Evolutionary conservation across 1,140 invertebrate species (phyloP).

Genomic region (Drosophila fuyamai): DNA sequence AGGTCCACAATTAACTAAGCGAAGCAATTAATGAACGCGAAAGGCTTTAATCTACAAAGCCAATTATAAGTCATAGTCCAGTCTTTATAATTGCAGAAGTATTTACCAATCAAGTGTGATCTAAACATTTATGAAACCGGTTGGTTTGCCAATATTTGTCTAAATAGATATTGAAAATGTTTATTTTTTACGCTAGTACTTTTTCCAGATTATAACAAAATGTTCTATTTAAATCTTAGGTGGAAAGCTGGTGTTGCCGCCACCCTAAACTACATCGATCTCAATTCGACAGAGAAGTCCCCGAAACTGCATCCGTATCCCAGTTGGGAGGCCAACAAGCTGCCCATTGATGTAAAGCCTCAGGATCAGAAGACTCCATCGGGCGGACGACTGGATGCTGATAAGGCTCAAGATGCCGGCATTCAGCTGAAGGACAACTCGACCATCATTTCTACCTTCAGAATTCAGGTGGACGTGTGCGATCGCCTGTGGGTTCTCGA

Average conservation of each 20-base stretch:
- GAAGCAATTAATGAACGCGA: not conserved
- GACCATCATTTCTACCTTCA: slow-evolving; percentile 88
- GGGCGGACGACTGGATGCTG: slow-evolving; percentile 79
- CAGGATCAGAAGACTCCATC: slow-evolving; percentile 63
- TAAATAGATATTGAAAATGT: too few species aligned
- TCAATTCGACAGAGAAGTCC: slow-evolving; percentile 86
- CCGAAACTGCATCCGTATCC: slow-evolving; percentile 90
- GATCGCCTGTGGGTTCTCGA: slow-evolving; percentile 91
- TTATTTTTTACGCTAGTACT: too few species aligned
- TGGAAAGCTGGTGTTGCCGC: slow-evolving; percentile 91
- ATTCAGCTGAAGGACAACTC: slow-evolving; percentile 85
- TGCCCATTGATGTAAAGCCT: slow-evolving; percentile 85
- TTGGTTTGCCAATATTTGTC: not conserved
- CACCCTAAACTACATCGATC: slow-evolving; percentile 89
- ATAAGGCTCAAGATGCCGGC: slow-evolving; percentile 68
- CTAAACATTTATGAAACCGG: not conserved
- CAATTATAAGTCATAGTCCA: not conserved
- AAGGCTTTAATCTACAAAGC: too few species aligned
- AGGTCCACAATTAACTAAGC: not conserved
- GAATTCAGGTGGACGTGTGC: slow-evolving; percentile 88
- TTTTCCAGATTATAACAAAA: not conserved
- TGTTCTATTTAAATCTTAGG: slow-evolving; percentile 70
- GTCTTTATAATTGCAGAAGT: not conserved
- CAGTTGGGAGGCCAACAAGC: slow-evolving; percentile 87
- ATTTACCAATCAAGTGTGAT: not conserved